phyloP scores from a whole-genome alignment of 2,113 vertebrate genomes.

The cattle (Bos taurus) region DNA sequence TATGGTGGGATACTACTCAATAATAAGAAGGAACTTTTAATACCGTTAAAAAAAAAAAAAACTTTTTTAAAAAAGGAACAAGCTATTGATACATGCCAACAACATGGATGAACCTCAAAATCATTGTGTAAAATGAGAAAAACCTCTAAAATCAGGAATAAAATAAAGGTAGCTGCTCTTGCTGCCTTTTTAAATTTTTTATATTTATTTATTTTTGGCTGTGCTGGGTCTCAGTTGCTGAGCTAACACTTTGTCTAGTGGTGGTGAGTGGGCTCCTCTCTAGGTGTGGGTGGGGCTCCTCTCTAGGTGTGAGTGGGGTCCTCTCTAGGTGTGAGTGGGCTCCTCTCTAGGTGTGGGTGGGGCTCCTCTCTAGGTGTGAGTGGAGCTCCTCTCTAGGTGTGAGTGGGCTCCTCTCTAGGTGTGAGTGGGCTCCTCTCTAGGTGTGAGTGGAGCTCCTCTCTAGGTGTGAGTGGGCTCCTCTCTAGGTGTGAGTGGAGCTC shows the following conservation, averaged over 20 bases:
- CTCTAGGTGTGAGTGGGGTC: too few species aligned
- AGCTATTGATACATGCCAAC: neutral
- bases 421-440: too few species aligned
- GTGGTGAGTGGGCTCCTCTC: neutral
- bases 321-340: too few species aligned
- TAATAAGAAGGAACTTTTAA: neutral
- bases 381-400: too few species aligned
- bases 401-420: too few species aligned
- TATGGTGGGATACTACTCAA: neutral
- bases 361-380: too few species aligned
- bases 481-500: too few species aligned
- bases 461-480: too few species aligned
- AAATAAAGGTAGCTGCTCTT: neutral
- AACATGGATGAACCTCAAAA: neutral
- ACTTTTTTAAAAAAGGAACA: neutral
- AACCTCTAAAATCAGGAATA: neutral
- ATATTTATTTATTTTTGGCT: neutral
- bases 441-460: too few species aligned
- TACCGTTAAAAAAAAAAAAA: neutral
- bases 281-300: too few species aligned
- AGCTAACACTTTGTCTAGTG: neutral
- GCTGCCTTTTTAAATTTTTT: neutral
- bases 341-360: too few species aligned
- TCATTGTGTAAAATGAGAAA: neutral
- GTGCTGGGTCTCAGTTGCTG: neutral